Percentiles rank a stretch among this genome's conserved stretches.
phyloP scores from a whole-genome alignment of 2,113 vertebrate genomes.

The Heterochromis multidens region DNA sequence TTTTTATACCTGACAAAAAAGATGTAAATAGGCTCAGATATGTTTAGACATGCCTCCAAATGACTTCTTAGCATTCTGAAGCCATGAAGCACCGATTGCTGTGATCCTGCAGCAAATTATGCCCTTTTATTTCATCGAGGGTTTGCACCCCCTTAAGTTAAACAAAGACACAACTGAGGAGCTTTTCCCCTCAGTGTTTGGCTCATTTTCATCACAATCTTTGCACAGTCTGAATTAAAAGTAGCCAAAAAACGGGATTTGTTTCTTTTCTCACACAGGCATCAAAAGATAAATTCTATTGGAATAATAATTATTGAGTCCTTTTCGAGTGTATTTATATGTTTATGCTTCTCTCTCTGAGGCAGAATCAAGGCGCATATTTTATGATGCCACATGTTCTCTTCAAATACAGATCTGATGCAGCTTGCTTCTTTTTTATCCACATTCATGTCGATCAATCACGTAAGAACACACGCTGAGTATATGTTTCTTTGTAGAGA shows the following conservation, averaged over 20 bases:
- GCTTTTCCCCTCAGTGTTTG: not conserved
- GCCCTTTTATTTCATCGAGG: not conserved
- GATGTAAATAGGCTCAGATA: not conserved
- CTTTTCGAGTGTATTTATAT: not conserved
- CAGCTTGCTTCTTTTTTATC: not conserved
- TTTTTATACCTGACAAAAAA: not conserved
- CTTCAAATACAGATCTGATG: not conserved
- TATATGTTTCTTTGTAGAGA: not conserved
- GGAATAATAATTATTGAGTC: not conserved
- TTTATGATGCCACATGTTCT: not conserved
- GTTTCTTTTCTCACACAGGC: not conserved
- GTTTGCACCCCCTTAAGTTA: not conserved
- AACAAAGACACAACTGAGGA: not conserved
- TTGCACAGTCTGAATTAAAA: not conserved
- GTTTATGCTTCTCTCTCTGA: conserved; percentile 18
- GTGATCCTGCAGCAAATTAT: not conserved
- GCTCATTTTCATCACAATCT: not conserved
- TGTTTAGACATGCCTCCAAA: conserved; percentile 7
- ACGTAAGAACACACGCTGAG: not conserved
- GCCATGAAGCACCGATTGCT: not conserved
- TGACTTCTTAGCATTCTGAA: not conserved
- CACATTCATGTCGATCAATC: not conserved
- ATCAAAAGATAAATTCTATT: not conserved
- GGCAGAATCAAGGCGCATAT: conserved; percentile 4
- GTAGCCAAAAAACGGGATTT: not conserved